Conservation (phyloP, 2,888 invertebrate species). For the Linnaemya tessellans region DNA sequence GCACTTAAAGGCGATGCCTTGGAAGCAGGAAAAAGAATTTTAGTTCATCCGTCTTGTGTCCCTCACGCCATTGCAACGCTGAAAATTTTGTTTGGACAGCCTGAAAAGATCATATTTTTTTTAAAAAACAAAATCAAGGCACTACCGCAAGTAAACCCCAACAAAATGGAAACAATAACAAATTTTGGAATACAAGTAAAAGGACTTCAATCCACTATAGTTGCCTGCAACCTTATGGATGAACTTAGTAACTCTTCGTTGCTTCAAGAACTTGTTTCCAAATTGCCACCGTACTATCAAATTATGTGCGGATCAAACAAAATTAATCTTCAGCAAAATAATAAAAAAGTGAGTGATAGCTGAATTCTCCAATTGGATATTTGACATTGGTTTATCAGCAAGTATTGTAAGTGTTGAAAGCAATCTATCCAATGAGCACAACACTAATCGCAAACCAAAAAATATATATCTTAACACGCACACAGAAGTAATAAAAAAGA, state of each 20-base stretch:
- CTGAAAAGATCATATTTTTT: constrained; percentile 59
- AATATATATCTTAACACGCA: constrained; percentile 35
- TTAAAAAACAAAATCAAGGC: constrained; percentile 63
- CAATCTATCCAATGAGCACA: background rate
- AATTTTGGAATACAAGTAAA: constrained; percentile 54
- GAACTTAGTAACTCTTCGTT: constrained; percentile 52
- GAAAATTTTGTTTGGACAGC: constrained; percentile 54
- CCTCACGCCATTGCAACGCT: constrained; percentile 56
- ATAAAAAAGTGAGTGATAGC: too few relatives aligned
- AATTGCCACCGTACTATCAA: too few relatives aligned
- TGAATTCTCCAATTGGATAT: too few relatives aligned
- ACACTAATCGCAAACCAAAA: constrained; percentile 41
- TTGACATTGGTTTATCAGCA: too few relatives aligned
- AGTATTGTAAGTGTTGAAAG: too few relatives aligned
- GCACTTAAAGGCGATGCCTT: background rate
- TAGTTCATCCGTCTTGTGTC: too few relatives aligned
- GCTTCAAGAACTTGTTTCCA: constrained; percentile 56
- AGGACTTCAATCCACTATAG: constrained; percentile 47
- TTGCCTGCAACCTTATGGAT: constrained; percentile 36
- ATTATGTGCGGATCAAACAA: too few relatives aligned
- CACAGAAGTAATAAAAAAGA: constrained; percentile 44
- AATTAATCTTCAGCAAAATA: too few relatives aligned
- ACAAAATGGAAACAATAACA: constrained; percentile 64
- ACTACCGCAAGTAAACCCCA: constrained; percentile 56
- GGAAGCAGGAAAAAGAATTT: background rate